Base-by-base conservation (phyloP, 2,888 invertebrate genomes). In the Bembecia ichneumoniformis region DNA sequence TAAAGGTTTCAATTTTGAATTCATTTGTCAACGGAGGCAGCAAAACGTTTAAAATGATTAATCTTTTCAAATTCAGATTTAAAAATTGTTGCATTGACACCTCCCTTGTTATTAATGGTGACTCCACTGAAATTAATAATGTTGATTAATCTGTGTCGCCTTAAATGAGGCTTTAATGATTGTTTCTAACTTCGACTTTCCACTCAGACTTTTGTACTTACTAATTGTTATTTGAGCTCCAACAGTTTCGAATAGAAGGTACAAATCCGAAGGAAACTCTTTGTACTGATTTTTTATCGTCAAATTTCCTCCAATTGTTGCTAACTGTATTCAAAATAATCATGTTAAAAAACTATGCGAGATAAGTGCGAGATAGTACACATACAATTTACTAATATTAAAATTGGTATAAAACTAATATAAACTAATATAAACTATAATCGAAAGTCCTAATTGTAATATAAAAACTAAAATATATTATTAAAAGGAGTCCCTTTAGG, bases 221-320 rank as follows among this genome's bases (percentile, higher is more conserved):
- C 78, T 53, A 48, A 76, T 68, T 2, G 68, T 69, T 0, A 79
- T 40, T 51, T 66, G 61, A 0, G 75, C 77, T 13, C 71, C 77
- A 52, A 76, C 66, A 14, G 77, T 73, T 50, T 68, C 83, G 4
- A 89, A 66, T 1, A 87, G 68, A 11, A 92, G 71, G 59, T 89
- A 93, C 7, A 94, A 63, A 62, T 94, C 94, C 0, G 94, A 94
- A 7, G 91, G 90, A 66, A 94, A 94, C 49, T 91, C 91, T 2
- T 75, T 84, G 57, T 92, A 87, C 9, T 78, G 64, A 62, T 93
- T 88, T 67, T 94, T 94, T 50, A 92, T 87, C 76, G 90, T 89
- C 50, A 94, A 66, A 62, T 93, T 94, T 0, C 93, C 94, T 11
- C 91, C 93, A 51, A 93, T 73, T 3, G 91, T 90, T 35, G 91